Evolutionary conservation across 2,888 invertebrate species (phyloP), one percentile per base, ranked within the genome.

Genomic region (Pristionchus mayeri): DNA sequence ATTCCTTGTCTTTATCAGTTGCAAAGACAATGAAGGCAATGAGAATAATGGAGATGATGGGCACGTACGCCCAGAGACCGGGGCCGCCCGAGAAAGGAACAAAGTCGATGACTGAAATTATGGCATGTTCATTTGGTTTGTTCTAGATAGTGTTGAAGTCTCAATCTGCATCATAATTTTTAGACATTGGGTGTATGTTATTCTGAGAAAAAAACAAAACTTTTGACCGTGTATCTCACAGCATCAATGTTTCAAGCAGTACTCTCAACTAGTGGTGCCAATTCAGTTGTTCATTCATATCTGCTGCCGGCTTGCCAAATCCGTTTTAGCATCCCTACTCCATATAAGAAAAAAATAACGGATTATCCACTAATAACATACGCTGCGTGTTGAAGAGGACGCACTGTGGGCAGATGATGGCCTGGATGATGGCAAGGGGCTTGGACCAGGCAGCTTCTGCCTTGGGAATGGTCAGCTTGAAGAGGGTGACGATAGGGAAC

Each of bases 361-460:
- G n/a, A n/a, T n/a, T n/a, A n/a, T n/a, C n/a, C n/a, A 54, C 18
- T 30, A 30, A 4, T 2, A 6, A 67, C 67, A 27, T 9, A 67
- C 67, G 67, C 57, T 60, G 7, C 9, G 57, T 60, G 4, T 60
- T 60, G 57, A 60, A 40, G 11, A 83, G 52, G n/a, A 83, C n/a
- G n/a, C 44, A 67, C 37, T 48, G 50, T 4, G 83, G 83, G 13
- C 40, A 27, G 9, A 52, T 16, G 24, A 83, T 37, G 9, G 67
- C 27, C 2, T 83, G 83, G n/a, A 83, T 83, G 34, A 83, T 44
- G 0, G 83, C 27, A 7, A 83, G 1, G 0, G 83, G 71, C 34
- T 83, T 83, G 1, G 83, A 83, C 83, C 83, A 83, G 2, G 37
- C 67, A 6, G 83, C 48, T n/a, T 83, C 71, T 0, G 75, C 30